Evolutionary conservation across 2,797 vertebrate species (phyloP).

Genomic region (Chrosomus eos): DNA sequence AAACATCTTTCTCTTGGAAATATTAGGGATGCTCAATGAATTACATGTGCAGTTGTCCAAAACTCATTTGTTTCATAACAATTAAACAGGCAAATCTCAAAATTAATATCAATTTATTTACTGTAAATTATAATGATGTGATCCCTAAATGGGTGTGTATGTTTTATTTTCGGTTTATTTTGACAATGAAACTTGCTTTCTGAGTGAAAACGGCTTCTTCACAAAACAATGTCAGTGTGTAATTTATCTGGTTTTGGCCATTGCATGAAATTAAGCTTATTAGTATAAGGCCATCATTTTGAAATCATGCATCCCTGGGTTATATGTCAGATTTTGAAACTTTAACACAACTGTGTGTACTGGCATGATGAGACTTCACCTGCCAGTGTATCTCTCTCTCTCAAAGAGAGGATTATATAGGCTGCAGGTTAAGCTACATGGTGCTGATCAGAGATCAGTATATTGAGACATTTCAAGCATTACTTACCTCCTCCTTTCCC

Average conservation of each 20-base stretch:
- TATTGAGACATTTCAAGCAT: constrained; percentile 42
- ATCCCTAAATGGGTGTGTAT: background rate
- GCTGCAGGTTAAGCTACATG: constrained; percentile 24
- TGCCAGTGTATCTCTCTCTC: background rate
- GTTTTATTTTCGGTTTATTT: background rate
- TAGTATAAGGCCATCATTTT: background rate
- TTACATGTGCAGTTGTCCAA: background rate
- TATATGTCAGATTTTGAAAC: background rate
- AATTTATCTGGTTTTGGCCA: background rate
- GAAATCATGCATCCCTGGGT: background rate
- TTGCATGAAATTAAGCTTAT: background rate
- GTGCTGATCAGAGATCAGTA: constrained; percentile 38
- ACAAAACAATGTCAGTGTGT: background rate
- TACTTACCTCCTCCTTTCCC: constrained; percentile 39
- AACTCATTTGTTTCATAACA: background rate
- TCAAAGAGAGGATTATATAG: constrained; percentile 38
- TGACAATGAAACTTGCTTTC: background rate
- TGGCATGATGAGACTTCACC: background rate
- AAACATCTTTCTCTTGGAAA: background rate
- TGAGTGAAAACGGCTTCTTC: background rate
- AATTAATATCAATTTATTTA: background rate
- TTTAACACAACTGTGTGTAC: background rate
- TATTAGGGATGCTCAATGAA: background rate
- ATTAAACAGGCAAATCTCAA: background rate
- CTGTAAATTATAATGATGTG: background rate